Evolutionary conservation across 2,113 vertebrate species (phyloP).

Genomic region (Mustela nigripes): DNA sequence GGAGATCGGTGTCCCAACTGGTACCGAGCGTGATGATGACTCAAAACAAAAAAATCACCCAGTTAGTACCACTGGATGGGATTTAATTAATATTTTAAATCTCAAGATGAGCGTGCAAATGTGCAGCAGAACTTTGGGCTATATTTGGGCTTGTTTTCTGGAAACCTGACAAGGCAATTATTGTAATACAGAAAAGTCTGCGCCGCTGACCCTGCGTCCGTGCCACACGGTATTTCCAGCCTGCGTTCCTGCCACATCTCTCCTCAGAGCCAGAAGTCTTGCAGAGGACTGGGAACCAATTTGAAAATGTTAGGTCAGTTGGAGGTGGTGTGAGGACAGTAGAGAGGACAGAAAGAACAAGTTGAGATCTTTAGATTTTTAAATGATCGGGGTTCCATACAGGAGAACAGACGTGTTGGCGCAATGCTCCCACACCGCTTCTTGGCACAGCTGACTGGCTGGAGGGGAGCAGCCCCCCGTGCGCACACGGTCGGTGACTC

Average conservation of each 20-base stretch:
- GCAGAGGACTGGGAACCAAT: rapidly evolving
- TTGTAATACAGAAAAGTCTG: constrained; percentile 44
- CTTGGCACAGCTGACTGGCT: neutral
- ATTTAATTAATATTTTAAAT: neutral
- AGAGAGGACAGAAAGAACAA: neutral
- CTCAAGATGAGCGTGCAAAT: neutral
- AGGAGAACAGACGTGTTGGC: neutral
- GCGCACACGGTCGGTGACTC: rapidly evolving
- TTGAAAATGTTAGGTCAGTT: neutral
- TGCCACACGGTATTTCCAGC: constrained; percentile 52
- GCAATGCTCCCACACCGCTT: constrained; percentile 26
- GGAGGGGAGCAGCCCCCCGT: rapidly evolving
- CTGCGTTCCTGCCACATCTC: constrained; percentile 53
- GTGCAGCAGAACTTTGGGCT: constrained; percentile 6
- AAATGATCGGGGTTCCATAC: neutral
- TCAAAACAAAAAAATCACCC: neutral
- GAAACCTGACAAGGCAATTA: constrained; percentile 70
- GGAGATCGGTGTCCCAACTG: neutral
- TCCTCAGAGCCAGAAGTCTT: constrained; percentile 55
- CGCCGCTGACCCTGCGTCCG: constrained; percentile 48
- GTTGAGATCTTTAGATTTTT: neutral
- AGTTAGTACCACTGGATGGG: neutral
- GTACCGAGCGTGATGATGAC: neutral
- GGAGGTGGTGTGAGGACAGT: neutral
- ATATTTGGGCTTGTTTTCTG: constrained; percentile 29